Base-by-base conservation (phyloP, 2,888 invertebrate genomes). In the Empis livida region DNA sequence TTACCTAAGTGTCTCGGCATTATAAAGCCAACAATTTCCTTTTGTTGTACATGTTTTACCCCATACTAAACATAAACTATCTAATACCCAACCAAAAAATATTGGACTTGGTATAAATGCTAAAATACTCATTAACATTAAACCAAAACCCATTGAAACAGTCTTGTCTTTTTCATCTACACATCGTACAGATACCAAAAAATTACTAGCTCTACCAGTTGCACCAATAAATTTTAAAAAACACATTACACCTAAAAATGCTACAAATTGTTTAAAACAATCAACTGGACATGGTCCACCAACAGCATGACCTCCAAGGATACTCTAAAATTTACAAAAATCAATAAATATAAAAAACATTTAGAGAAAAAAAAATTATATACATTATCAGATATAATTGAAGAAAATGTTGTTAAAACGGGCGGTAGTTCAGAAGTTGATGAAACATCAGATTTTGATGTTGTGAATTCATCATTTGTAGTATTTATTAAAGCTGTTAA, bases 51-150 rank as follows among this genome's bases (percentile, higher is more conserved):
- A 84, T 5, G 80, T 81, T 60, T 80, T 80, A 11, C 83, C 82
- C 84, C 84, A 84, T 13, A 84, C 79, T 23, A 82, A 62, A 56
- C 84, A 84, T 9, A 81, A 75, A 37, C 60, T 60, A 56, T 70
- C 68, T 56, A 85, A 73, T 46, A 86, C 75, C 57, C 77, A 79
- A 46, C 86, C 86, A 57, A 84, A 84, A 48, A 85, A 71, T 53
- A 87, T 82, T 0, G 86, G 86, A 43, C 82, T 81, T 1, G 86
- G 86, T 55, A 85, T 80, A 57, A 84, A 82, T 10, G 82, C 80
- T 55, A 82, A 77, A 47, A 83, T 68, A 51, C 81, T 81, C 73
- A 81, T 76, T 55, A 82, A 70, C 61, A 78, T 80, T 53, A 82
- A 69, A 23, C 79, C 76, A 49, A 83, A 76, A 30, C 82, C 84